Base-by-base conservation (phyloP, 2,113 vertebrate genomes). In the Nematolebias whitei region DNA sequence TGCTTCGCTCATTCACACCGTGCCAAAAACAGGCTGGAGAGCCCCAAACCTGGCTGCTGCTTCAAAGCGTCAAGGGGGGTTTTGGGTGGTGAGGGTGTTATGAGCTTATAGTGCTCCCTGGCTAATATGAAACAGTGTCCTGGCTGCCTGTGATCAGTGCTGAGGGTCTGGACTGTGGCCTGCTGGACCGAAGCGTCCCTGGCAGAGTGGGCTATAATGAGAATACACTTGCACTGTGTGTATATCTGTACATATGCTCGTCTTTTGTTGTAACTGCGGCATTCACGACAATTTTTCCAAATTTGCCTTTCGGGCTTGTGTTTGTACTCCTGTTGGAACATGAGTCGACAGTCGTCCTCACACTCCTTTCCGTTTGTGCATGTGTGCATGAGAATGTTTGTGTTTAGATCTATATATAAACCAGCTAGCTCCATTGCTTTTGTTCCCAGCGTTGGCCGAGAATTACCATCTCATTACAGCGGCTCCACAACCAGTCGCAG, bases 51-150 rank as follows among this genome's bases (percentile, higher is more conserved):
- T 87, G 88, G 85, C 86, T 66, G 39, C 6, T 24, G 49, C 85
- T 84, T 90, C 87, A 90, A 87, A 88, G 90, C 66, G 2, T 63
- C 64, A 56, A 76, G 78, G 76, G 15, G 15, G 5, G 40, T 12
- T 4, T 4, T 3, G 38, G 38, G 38, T 10, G 38, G 38, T 2
- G 44, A 9, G 57, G 84, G 71, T 73, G 85, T 85, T 78, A 80
- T 83, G 86, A 81, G 80, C 44, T 39, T 83, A 69, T 79, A 80
- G 79, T 85, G 78, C 77, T 87, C 86, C 87, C 85, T 85, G 73
- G 86, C 73, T 89, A 87, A 90, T 90, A 81, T 83, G 79, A 87
- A 88, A 87, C 86, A 87, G 80, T 80, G 85, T 78, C 80, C 87
- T 69, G 82, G 52, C 78, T 63, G 83, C 72, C 87, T 89, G 82